phyloP scores from a whole-genome alignment of 30 jellyfish, hydroid and myxozoan species.

The Cassiopea andromeda region DNA sequence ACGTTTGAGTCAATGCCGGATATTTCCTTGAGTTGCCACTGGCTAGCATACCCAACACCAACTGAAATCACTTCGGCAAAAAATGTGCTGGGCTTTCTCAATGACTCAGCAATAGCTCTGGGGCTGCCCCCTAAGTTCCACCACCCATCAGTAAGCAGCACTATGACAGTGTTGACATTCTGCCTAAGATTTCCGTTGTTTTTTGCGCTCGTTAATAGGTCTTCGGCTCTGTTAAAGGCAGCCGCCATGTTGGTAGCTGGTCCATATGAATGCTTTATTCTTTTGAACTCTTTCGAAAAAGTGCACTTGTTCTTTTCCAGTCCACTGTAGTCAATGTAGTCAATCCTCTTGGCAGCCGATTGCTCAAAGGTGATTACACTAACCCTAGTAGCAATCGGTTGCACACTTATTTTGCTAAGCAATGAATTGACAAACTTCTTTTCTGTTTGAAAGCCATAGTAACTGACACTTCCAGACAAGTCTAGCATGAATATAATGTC shows the following conservation, averaged over 20 bases:
- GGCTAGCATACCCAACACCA: conserved; percentile 76
- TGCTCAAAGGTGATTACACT: conserved; percentile 80
- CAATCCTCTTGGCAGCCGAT: conserved; percentile 64
- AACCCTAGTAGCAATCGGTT: conserved; percentile 91
- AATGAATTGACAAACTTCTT: conserved; percentile 83
- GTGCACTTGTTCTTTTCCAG: conserved; percentile 87
- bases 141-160: conserved; percentile 92
- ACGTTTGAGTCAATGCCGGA: conserved; percentile 75
- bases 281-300: conserved; percentile 70
- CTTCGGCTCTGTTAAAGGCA: conserved; percentile 72
- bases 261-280: conserved; percentile 75
- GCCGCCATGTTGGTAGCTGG: conserved; percentile 87
- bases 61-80: conserved; percentile 86
- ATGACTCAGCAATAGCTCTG: conserved; percentile 30
- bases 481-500: conserved; percentile 89
- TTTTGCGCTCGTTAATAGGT: conserved; percentile 60
- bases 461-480: conserved; percentile 87
- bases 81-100: conserved; percentile 55
- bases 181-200: conserved; percentile 40
- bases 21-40: conserved; percentile 60
- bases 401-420: conserved; percentile 91
- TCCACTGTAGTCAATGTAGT: conserved; percentile 81
- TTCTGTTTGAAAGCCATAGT: conserved; percentile 74
- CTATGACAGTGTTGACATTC: conserved; percentile 86
- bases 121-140: conserved; percentile 96